These are phyloP conservation scores for Drosophila parthenogenetica DNA, from an alignment of 2,888 invertebrate genomes.

Conservation along the genomic window DNA sequence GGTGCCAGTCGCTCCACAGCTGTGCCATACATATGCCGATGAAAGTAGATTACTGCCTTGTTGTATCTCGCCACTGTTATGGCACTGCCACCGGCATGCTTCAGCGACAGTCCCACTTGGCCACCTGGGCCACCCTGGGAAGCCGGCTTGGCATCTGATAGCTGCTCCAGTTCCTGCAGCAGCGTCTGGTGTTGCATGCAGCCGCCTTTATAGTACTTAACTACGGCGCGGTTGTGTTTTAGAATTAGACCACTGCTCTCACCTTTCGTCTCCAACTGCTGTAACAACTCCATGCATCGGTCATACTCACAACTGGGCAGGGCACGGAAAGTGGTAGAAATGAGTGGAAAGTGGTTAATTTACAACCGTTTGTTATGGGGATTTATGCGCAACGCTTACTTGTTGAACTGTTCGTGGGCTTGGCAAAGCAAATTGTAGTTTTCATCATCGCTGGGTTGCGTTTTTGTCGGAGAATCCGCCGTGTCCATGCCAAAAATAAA, in stretches of 20 bases:
- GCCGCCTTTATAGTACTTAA: slow-evolving; percentile 91
- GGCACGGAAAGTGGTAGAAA: neutral
- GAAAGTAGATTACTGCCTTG: slow-evolving; percentile 83
- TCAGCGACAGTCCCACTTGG: slow-evolving; percentile 47
- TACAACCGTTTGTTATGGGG: neutral
- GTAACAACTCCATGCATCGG: slow-evolving; percentile 79
- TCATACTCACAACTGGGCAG: slow-evolving; percentile 75
- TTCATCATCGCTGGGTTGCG: slow-evolving; percentile 74
- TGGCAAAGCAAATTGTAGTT: slow-evolving; percentile 82
- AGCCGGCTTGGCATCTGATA: slow-evolving; percentile 51
- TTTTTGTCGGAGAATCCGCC: slow-evolving; percentile 76
- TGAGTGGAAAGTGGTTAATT: neutral
- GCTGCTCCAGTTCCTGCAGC: slow-evolving; percentile 88
- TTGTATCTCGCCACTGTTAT: slow-evolving; percentile 81
- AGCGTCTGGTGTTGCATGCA: slow-evolving; percentile 91
- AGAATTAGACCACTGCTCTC: slow-evolving; percentile 74
- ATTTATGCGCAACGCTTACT: slow-evolving; percentile 56
- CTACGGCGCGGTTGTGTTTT: slow-evolving; percentile 92
- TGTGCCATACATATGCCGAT: slow-evolving; percentile 82
- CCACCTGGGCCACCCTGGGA: slow-evolving; percentile 4
- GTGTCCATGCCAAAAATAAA: slow-evolving; percentile 78
- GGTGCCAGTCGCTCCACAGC: slow-evolving; percentile 81
- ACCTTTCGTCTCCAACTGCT: slow-evolving; percentile 77
- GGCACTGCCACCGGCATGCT: slow-evolving; percentile 53
- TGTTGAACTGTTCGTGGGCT: slow-evolving; percentile 83